Evolutionary conservation across 2,888 invertebrate species (phyloP).

Genomic region (Pristionchus mayeri): DNA sequence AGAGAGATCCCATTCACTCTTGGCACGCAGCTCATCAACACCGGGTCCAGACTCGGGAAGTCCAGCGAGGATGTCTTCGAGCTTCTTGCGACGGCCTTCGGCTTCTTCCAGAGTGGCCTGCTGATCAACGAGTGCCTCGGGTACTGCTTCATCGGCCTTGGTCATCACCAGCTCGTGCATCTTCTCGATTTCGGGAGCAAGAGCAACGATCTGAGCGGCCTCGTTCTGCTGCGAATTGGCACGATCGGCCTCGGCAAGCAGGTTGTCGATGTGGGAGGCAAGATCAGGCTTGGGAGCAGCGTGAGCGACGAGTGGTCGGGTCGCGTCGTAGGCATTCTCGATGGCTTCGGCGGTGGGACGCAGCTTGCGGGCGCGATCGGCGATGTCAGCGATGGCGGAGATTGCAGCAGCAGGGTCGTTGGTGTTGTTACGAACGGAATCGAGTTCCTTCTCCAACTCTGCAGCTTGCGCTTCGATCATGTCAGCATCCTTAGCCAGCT

Average conservation of each 20-base stretch:
- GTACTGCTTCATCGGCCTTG: slow-evolving; percentile 56
- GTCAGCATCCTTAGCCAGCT: slow-evolving; percentile 54
- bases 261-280: background rate
- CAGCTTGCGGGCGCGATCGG: slow-evolving; percentile 36
- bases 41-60: slow-evolving; percentile 51
- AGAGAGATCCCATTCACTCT: slow-evolving; percentile 62
- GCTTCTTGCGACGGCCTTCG: slow-evolving; percentile 56
- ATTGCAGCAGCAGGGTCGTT: slow-evolving; percentile 13
- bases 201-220: slow-evolving; percentile 54
- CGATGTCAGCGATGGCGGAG: slow-evolving; percentile 18
- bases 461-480: slow-evolving; percentile 53
- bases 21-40: slow-evolving; percentile 43
- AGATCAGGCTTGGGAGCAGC: slow-evolving; percentile 26
- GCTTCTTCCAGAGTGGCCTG: slow-evolving; percentile 59
- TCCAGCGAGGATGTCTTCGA: slow-evolving; percentile 57
- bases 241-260: slow-evolving; percentile 11
- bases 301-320: slow-evolving; percentile 11
- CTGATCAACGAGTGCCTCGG: slow-evolving; percentile 57
- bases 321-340: background rate
- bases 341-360: slow-evolving; percentile 21
- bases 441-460: slow-evolving; percentile 56
- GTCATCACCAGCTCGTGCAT: slow-evolving; percentile 48
- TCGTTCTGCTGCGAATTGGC: slow-evolving; percentile 53
- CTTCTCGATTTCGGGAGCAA: slow-evolving; percentile 58
- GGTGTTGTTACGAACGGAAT: slow-evolving; percentile 35